Base-by-base conservation (phyloP, 2,113 vertebrate species). In the Pachypanchax playfairii region DNA sequence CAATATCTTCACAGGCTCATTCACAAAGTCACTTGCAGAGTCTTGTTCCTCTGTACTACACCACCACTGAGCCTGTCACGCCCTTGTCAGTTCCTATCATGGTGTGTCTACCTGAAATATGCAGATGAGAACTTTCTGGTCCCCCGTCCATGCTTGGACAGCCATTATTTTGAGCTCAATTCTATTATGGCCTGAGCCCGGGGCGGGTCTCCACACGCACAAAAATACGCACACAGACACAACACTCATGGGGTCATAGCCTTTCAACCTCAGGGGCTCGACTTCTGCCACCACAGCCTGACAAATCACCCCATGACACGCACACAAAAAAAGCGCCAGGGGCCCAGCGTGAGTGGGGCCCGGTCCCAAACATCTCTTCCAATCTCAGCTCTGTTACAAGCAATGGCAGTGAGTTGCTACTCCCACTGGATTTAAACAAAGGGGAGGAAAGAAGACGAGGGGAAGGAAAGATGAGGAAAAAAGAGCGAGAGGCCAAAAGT, bases 71-170 rank as follows among this genome's bases (percentile, higher is more conserved):
- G 90, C 84, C 92, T 93, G 93, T 97, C 95, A 96, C 92, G 91
- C 93, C 94, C 93, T 92, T 98, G 96, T 98, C 96, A 97, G 92
- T 91, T 96, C 92, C 92, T 92, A 96, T 99, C 94, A 96, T 93
- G 94, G 93, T 94, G 93, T 91, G 92, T 92, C 88, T 95, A 98
- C 96, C 96, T 99, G 97, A 96, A 97, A 92, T 96, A 96, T 97
- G 94, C 91, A 98, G 91, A 99, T 96, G 88, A 94, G 90, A 77
- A 86, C 92, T 87, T 92, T 95, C 88, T 91, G 84, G 58, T 93
- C 90, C 93, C 91, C 82, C 89, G 92, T 87, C 81, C 90, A 86
- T 84, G 90, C 87, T 90, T 85, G 73, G 85, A 81, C 78, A 71
- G 80, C 89, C 92, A 92, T 93, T 92, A 94, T 96, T 97, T 90